phyloP scores from a whole-genome alignment of 2,797 vertebrate species.

The Poecilia gillii region DNA sequence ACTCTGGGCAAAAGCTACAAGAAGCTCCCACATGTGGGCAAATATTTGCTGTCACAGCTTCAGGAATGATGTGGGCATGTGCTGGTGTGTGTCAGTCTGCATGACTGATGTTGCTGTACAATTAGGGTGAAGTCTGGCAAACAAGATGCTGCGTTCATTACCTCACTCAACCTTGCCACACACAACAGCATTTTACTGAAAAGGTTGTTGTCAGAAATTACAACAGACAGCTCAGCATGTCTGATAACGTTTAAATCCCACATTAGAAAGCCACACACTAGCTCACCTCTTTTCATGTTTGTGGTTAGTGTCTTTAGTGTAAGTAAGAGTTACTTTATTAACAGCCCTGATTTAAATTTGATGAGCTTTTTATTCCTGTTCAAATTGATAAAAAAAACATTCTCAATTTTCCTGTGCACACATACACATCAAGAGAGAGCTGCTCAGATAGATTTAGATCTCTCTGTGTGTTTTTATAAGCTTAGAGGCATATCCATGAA shows the following conservation, averaged over 20 bases:
- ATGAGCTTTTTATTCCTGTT: constrained; percentile 31
- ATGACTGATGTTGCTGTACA: constrained; percentile 50
- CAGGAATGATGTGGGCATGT: constrained; percentile 45
- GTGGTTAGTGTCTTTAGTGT: constrained; percentile 19
- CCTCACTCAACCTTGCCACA: constrained; percentile 20
- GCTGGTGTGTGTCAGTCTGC: constrained; percentile 36
- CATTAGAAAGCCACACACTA: constrained; percentile 30
- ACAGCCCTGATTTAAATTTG: constrained; percentile 38
- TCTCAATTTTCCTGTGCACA: not conserved
- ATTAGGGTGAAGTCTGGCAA: constrained; percentile 61
- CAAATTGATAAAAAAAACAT: constrained; percentile 17
- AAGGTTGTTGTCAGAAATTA: constrained; percentile 38
- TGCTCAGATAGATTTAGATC: constrained; percentile 61
- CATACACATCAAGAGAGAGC: constrained; percentile 31
- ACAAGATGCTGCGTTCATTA: constrained; percentile 54
- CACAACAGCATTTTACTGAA: constrained; percentile 12
- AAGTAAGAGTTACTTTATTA: constrained; percentile 8
- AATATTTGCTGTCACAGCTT: constrained; percentile 75
- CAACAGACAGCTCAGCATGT: constrained; percentile 21
- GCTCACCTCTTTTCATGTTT: constrained; percentile 30
- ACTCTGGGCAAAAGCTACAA: constrained; percentile 72
- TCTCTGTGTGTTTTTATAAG: constrained; percentile 64
- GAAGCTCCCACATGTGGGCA: constrained; percentile 72
- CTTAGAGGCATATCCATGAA: constrained; percentile 66
- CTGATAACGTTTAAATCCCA: constrained; percentile 38